These are phyloP conservation scores for Tympanoctomys barrerae DNA, from an alignment of 2,797 vertebrate species.

Conservation along the genomic window DNA sequence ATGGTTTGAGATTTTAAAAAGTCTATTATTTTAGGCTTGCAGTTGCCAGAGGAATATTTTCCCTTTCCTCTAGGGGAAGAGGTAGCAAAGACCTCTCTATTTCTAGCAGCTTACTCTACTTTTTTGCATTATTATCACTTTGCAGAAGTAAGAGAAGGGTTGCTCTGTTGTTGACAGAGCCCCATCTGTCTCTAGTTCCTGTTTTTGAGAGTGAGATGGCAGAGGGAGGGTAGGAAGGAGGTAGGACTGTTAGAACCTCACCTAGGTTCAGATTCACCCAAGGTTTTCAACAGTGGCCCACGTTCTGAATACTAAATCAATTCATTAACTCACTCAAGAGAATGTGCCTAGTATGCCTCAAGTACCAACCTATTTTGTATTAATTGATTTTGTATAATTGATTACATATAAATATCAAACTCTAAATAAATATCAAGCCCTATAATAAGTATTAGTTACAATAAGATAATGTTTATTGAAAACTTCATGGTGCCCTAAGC, in stretches of 20 bases:
- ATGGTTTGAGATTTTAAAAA: background rate
- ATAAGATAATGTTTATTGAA: conserved; percentile 20
- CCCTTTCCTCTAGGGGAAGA: background rate
- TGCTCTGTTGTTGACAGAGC: background rate
- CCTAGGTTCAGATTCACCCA: background rate
- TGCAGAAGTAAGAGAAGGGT: background rate
- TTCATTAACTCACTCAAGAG: background rate
- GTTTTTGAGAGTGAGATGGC: background rate
- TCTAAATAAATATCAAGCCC: background rate
- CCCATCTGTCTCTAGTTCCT: background rate
- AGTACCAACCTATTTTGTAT: background rate
- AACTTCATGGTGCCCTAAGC: background rate
- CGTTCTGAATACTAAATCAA: background rate
- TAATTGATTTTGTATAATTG: background rate
- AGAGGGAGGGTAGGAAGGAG: background rate
- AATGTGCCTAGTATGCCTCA: background rate
- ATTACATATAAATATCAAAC: background rate
- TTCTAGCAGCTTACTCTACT: background rate
- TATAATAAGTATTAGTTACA: background rate
- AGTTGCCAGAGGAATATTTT: background rate
- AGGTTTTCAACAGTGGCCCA: background rate
- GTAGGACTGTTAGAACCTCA: background rate
- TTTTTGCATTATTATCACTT: background rate
- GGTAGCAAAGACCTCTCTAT: background rate
- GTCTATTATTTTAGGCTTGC: background rate